phyloP scores from a whole-genome alignment of 2,113 vertebrate species.

The Lepisosteus oculatus region DNA sequence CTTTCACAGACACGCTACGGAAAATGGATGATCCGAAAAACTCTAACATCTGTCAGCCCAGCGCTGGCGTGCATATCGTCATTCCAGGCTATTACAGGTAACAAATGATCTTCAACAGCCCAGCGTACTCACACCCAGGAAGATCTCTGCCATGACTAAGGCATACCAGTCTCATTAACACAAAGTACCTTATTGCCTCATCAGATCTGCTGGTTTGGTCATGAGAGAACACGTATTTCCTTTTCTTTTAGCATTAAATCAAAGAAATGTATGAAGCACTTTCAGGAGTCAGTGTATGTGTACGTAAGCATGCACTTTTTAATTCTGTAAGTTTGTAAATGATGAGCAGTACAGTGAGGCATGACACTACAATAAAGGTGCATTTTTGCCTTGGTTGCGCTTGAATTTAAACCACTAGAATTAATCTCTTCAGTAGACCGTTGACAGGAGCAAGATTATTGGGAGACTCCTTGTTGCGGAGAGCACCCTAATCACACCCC shows the following conservation, averaged over 20 bases:
- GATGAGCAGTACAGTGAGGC: background rate
- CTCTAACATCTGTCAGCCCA: slow-evolving; percentile 84
- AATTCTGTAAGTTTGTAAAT: background rate
- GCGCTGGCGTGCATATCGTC: slow-evolving; percentile 83
- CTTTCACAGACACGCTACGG: slow-evolving; percentile 84
- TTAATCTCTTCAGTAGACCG: slow-evolving; percentile 66
- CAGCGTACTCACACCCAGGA: slow-evolving; percentile 31
- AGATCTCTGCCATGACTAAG: slow-evolving; percentile 7
- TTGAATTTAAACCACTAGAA: slow-evolving; percentile 67
- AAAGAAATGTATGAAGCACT: background rate
- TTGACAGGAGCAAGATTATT: slow-evolving; percentile 71
- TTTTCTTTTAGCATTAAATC: background rate
- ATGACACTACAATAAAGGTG: background rate
- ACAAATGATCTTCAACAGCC: slow-evolving; percentile 22
- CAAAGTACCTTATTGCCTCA: background rate
- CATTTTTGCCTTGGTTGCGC: slow-evolving; percentile 6
- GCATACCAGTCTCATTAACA: background rate
- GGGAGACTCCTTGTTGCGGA: slow-evolving; percentile 52
- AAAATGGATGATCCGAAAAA: slow-evolving; percentile 87
- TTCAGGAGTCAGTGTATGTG: background rate
- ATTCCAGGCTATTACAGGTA: slow-evolving; percentile 91
- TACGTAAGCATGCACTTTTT: background rate
- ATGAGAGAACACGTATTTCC: background rate
- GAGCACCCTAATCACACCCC: slow-evolving; percentile 46
- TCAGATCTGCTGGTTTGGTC: background rate